Conservation (phyloP, 92 coral and sea anemone genomes). For the Montipora capitata region DNA sequence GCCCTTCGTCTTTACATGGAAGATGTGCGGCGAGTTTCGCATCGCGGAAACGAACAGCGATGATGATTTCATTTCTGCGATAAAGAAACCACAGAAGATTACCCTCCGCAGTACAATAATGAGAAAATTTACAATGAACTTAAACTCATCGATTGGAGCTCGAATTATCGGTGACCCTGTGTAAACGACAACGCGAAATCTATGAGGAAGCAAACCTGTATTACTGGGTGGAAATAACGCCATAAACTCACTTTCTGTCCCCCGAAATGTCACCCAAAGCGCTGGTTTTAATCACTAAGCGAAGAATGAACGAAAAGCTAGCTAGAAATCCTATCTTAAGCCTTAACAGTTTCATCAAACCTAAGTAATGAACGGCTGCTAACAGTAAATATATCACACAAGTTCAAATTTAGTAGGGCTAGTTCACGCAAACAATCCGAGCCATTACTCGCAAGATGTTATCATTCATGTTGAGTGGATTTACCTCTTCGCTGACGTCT, state of each 20-base stretch:
- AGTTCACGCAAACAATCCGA: conserved; percentile 52
- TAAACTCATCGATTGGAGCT: conserved; percentile 7
- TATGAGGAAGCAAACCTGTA: conserved; percentile 46
- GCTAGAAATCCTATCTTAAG: neutral
- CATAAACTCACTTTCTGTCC: conserved; percentile 18
- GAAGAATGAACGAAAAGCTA: conserved; percentile 7
- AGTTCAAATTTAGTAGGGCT: conserved; percentile 42
- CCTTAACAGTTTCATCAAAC: conserved; percentile 47
- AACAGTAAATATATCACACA: conserved; percentile 66
- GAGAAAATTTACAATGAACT: neutral
- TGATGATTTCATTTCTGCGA: conserved; percentile 34
- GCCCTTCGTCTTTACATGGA: conserved; percentile 20
- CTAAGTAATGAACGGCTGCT: conserved; percentile 52
- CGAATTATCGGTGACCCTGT: neutral
- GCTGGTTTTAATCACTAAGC: neutral
- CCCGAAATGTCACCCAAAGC: conserved; percentile 14
- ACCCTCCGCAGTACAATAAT: neutral
- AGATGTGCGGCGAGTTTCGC: conserved; percentile 30
- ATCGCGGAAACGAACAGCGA: conserved; percentile 50
- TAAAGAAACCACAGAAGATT: neutral
- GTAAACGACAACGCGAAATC: conserved; percentile 41
- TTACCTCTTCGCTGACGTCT: conserved; percentile 77
- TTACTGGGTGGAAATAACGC: conserved; percentile 17
- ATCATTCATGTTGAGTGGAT: conserved; percentile 31
- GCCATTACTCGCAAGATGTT: conserved; percentile 28